Evolutionary conservation across 2,888 invertebrate species (phyloP).

Genomic region (Hemithea aestivaria): DNA sequence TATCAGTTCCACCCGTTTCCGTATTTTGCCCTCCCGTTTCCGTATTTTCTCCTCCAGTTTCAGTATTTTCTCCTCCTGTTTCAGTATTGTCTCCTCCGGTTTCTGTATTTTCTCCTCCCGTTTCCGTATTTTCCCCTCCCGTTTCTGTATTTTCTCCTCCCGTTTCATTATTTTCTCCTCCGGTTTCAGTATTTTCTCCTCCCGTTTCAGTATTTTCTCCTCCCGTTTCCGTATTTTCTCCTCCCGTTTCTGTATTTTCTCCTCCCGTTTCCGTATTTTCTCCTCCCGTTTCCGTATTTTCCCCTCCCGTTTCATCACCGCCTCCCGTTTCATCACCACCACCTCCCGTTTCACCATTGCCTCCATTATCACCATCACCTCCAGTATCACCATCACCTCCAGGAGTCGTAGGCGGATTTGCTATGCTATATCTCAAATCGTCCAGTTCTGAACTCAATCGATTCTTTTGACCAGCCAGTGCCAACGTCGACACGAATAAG

Average conservation of each 20-base stretch:
- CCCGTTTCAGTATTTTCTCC: too few relatives aligned
- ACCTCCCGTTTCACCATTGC: background rate
- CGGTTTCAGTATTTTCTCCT: too few relatives aligned
- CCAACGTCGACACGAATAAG: constrained; percentile 59
- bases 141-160: background rate
- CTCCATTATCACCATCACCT: background rate
- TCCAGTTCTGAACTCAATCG: constrained; percentile 36
- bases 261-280: too few relatives aligned
- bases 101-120: background rate
- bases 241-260: too few relatives aligned
- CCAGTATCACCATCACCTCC: background rate
- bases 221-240: too few relatives aligned
- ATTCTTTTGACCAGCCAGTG: constrained; percentile 55
- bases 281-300: too few relatives aligned
- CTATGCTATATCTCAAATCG: constrained; percentile 20
- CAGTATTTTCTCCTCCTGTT: background rate
- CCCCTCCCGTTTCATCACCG: too few relatives aligned
- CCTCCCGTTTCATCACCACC: too few relatives aligned
- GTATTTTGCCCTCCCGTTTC: background rate
- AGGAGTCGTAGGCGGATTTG: background rate
- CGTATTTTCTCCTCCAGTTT: background rate
- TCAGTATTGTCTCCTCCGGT: background rate
- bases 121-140: background rate
- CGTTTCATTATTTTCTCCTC: background rate
- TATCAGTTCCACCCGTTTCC: background rate